A percentile compares a stretch with the other conserved stretches of the same genome.
Evolutionary conservation across 2,888 invertebrate genomes (phyloP).

Genomic region (Drosophila anomelani): DNA sequence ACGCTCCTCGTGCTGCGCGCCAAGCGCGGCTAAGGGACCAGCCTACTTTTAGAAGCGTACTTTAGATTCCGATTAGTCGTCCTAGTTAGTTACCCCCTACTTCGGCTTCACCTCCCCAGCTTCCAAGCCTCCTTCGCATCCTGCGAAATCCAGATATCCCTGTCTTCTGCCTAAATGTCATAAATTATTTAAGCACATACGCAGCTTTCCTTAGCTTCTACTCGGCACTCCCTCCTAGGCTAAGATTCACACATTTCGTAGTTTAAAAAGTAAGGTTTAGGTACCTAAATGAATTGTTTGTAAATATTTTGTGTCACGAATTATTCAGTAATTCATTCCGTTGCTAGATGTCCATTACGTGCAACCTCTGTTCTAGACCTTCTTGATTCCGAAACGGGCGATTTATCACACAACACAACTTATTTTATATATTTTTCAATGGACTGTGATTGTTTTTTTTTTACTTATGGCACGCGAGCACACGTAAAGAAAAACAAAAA

Average conservation of each 20-base stretch:
- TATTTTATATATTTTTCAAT: conserved; percentile 74
- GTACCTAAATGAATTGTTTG: conserved; percentile 72
- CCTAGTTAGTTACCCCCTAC: conserved; percentile 44
- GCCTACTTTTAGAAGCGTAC: conserved; percentile 55
- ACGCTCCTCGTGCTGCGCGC: conserved; percentile 92
- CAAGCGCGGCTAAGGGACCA: conserved; percentile 89
- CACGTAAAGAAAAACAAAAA: conserved; percentile 53
- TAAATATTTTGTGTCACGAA: conserved; percentile 66
- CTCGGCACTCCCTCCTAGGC: conserved; percentile 45
- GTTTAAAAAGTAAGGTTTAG: conserved; percentile 77
- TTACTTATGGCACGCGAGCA: conserved; percentile 61
- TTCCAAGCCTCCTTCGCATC: conserved; percentile 4
- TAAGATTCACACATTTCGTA: conserved; percentile 64
- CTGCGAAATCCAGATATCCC: neutral
- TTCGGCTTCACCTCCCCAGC: conserved; percentile 29
- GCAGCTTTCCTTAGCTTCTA: conserved; percentile 43
- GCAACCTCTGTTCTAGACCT: conserved; percentile 50
- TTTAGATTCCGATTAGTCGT: conserved; percentile 65
- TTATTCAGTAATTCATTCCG: conserved; percentile 37
- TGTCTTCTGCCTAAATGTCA: conserved; percentile 58
- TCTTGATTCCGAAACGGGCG: conserved; percentile 40
- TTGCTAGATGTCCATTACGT: conserved; percentile 46
- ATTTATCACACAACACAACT: conserved; percentile 56
- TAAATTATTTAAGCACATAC: conserved; percentile 78
- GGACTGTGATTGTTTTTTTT: conserved; percentile 78